Base-by-base conservation (phyloP, 2,888 invertebrate species). In the Drosophila acutilabella region DNA sequence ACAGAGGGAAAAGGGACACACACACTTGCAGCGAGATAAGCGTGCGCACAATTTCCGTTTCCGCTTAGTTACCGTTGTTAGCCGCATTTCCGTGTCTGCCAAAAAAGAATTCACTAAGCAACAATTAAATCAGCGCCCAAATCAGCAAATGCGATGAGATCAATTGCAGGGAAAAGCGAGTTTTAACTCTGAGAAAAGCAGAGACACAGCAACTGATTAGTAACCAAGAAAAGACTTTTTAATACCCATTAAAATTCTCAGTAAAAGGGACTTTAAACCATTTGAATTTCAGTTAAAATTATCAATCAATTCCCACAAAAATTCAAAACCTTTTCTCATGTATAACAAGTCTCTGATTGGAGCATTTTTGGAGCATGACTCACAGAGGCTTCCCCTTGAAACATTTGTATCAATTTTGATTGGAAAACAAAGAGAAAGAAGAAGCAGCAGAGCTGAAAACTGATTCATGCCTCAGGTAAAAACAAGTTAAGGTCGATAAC, bases 11-110 rank as follows among this genome's bases (percentile, higher is more conserved):
- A 38, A 62, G 40, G 65, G 23, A 53, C 45, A 64, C 13, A 53
- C 38, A 51, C 45, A 51, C 59, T 64, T 52, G 54, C 47, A 62
- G 52, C 56, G 68, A 58, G 87, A 86, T 78, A 81, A 86, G 87
- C 81, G 84, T 80, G 84, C 78, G 70, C 87, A 71, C 81, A 81
- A 87, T 82, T 82, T 82, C 82, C 82, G 84, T 70, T 87, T 82
- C 82, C 82, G 88, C 73, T 87, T 84, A 70, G 76, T 72, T 78
- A 72, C 79, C 81, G 78, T 76, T 78, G 81, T 87, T 84, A 85
- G 78, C 70, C 71, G 64, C 69, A 23, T 54, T 62, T 71, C 57
- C 87, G 68, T 66, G 66, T 18, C 78, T 61, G 71, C 67, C 4
- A 13, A 36, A 36, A 36, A 36, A 56, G 64, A 72, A 78, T 87